Evolutionary conservation across 1,140 invertebrate genomes (phyloP).

Genomic region (Procambarus clarkii): DNA sequence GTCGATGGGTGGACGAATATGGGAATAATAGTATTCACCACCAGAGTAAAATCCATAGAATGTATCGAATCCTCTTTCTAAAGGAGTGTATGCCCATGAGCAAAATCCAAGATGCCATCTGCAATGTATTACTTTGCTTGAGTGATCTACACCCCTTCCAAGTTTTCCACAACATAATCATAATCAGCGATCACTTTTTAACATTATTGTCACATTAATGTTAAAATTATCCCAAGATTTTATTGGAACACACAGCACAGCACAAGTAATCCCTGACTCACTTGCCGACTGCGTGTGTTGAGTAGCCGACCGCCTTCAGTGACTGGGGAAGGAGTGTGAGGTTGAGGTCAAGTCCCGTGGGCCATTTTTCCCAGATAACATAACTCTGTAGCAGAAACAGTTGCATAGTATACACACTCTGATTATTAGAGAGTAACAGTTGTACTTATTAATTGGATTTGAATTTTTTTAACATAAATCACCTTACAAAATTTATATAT

Average conservation of each 20-base stretch:
- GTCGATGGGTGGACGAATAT: neutral
- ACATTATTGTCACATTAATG: no score
- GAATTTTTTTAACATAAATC: no score
- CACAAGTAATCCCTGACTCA: neutral
- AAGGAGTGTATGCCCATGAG: conserved; percentile 30
- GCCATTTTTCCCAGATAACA: conserved; percentile 4
- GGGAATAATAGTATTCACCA: neutral
- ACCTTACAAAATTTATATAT: no score
- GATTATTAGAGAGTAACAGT: no score
- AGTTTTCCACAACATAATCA: no score
- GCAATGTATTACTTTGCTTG: no score
- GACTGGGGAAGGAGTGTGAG: conserved; percentile 43
- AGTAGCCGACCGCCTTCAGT: conserved; percentile 47
- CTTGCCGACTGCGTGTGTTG: conserved; percentile 56
- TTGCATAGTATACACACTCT: neutral
- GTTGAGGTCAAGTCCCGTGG: conserved; percentile 36
- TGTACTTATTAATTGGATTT: no score
- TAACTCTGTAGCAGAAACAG: conserved; percentile 16
- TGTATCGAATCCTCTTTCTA: conserved; percentile 25
- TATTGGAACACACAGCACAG: no score
- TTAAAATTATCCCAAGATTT: no score
- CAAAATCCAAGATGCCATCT: conserved; percentile 45
- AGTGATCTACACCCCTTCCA: no score
- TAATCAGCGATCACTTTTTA: no score
- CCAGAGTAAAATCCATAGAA: conserved; percentile 32